These are phyloP conservation scores for Protobothrops mucrosquamatus DNA, from an alignment of 2,113 vertebrate genomes.

Conservation along the genomic window DNA sequence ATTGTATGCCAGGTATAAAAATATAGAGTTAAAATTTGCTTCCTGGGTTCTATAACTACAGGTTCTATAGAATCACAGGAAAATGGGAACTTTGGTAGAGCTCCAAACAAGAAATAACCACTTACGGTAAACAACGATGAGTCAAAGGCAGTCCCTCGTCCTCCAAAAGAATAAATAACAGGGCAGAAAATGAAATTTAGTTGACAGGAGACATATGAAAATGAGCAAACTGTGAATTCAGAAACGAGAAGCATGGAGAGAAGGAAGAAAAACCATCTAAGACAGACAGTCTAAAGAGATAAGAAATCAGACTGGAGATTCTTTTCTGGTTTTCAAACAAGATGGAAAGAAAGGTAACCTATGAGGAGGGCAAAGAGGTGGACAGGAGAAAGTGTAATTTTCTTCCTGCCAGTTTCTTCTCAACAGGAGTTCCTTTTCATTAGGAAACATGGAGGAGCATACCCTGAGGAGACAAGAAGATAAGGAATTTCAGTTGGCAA, in stretches of 20 bases:
- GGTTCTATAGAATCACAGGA: not conserved
- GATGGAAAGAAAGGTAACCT: not conserved
- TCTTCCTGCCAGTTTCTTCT: not conserved
- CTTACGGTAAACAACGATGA: not conserved
- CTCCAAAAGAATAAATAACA: not conserved
- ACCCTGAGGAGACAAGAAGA: not conserved
- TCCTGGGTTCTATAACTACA: not conserved
- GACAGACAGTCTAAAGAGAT: not conserved
- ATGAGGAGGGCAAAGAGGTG: not conserved
- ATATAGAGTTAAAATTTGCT: not conserved
- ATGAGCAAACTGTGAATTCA: not conserved
- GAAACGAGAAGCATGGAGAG: not conserved
- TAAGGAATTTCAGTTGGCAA: not conserved
- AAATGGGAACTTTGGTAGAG: not conserved
- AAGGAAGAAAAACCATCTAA: not conserved
- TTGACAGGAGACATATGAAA: not conserved
- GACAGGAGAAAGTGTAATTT: not conserved
- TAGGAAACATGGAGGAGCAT: not conserved
- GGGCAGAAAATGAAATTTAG: not conserved
- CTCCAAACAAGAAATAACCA: not conserved
- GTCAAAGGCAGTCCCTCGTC: not conserved
- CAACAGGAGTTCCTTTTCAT: not conserved
- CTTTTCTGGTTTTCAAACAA: not conserved
- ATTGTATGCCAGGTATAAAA: not conserved
- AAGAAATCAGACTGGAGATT: not conserved